Percentiles rank a stretch among this genome's conserved stretches.
phyloP scores from a whole-genome alignment of 2,113 vertebrate species.

The Amblyopsis rosae region DNA sequence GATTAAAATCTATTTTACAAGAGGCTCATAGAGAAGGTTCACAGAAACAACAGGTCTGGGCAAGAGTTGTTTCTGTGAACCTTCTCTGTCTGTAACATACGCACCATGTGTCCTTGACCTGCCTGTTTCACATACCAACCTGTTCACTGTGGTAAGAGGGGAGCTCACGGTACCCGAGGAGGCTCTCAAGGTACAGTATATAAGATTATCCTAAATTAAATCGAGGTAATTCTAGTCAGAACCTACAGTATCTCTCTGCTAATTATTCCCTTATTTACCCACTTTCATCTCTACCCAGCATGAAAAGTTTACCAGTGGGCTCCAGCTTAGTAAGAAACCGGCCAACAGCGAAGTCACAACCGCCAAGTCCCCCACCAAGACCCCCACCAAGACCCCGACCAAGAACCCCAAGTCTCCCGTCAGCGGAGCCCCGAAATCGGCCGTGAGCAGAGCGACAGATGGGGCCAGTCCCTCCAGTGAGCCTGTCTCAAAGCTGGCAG shows the following conservation, averaged over 20 bases:
- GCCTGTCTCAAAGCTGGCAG: constrained; percentile 74
- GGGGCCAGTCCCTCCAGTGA: constrained; percentile 63
- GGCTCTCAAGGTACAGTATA: constrained; percentile 88
- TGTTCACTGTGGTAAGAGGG: constrained; percentile 94
- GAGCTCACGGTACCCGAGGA: constrained; percentile 97
- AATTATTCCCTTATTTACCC: not conserved
- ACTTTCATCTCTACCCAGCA: constrained; percentile 75
- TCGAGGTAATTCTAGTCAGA: no score
- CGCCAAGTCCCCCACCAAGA: constrained; percentile 48
- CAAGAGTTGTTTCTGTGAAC: not conserved
- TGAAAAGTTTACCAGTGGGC: constrained; percentile 97
- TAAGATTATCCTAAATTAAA: not conserved
- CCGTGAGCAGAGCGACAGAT: constrained; percentile 74
- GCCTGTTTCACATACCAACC: constrained; percentile 90
- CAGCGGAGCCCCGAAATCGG: constrained; percentile 62
- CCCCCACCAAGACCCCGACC: constrained; percentile 58
- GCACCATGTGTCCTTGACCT: constrained; percentile 73
- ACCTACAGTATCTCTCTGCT: no score
- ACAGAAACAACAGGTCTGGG: not conserved
- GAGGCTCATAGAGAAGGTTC: no score
- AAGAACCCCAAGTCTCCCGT: constrained; percentile 79
- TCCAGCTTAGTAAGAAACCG: constrained; percentile 90
- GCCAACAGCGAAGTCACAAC: constrained; percentile 76
- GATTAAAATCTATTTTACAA: no score
- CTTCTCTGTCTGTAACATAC: not conserved